Conservation (phyloP, 2,797 vertebrate species). For the Lophura swinhoii region DNA sequence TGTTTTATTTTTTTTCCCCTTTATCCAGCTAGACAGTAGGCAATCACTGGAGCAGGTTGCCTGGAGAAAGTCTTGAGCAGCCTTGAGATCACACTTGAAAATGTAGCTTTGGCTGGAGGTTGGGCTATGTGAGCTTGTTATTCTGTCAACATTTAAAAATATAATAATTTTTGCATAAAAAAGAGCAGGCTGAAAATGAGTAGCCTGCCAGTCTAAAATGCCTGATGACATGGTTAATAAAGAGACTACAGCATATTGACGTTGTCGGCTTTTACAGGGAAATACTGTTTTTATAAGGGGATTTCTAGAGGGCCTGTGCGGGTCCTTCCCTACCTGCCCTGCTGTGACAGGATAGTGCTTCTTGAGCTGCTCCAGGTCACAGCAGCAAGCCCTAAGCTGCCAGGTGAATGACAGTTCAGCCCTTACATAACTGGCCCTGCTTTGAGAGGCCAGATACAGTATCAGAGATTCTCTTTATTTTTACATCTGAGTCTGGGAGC, state of each 20-base stretch:
- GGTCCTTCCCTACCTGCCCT: not conserved
- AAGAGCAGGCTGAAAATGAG: not conserved
- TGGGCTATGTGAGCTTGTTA: fast-evolving
- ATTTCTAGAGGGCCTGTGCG: not conserved
- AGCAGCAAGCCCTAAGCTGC: not conserved
- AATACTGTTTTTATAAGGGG: not conserved
- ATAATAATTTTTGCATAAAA: not conserved
- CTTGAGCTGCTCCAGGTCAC: not conserved
- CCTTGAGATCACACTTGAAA: not conserved
- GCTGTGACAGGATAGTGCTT: not conserved
- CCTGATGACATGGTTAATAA: not conserved
- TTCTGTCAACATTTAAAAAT: not conserved
- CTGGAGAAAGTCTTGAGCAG: not conserved
- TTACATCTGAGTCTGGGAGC: not conserved
- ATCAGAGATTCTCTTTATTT: not conserved
- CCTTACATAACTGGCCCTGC: conserved; percentile 18
- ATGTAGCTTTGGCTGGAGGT: not conserved
- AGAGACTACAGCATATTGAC: not conserved
- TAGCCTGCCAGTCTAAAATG: not conserved
- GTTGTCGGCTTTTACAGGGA: not conserved
- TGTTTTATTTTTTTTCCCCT: not conserved
- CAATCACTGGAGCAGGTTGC: not conserved
- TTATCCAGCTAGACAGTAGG: not conserved
- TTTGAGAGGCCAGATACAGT: not conserved
- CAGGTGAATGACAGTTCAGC: conserved; percentile 4